Base-by-base conservation (phyloP, 2,113 vertebrate species). In the Upupa epops region DNA sequence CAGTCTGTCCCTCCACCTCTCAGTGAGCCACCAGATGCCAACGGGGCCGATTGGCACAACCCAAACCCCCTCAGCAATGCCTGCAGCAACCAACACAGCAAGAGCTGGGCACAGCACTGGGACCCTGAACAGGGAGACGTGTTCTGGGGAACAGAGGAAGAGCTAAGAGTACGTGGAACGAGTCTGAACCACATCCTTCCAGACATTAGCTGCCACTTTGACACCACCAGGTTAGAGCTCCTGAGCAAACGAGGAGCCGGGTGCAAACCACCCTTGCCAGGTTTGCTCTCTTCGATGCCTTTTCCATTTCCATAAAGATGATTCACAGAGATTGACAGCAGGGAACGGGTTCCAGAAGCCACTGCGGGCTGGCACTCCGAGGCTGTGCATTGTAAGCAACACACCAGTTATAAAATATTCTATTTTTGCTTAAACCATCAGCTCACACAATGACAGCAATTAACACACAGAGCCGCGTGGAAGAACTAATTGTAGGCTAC, bases 371-470 rank as follows among this genome's bases (percentile, higher is more conserved):
- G 83, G 86, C 93, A 92, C 93, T 95, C 81, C 65, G 9, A 83
- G 71, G 9, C 71, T 90, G 31, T 58, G 81, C 86, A 75, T 37
- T 88, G 81, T 81, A 95, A 96, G 93, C 94, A 96, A 92, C 64
- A 31, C 46, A 83, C 45, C 76, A 81, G 17, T 90, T 89, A 94
- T 21, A 92, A 93, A 66, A 88, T 37, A 29, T 74, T 72, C 94
- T 93, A 95, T 94, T 94, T 96, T 94, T 94, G 81, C 94, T 92
- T 69, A 90, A 94, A 55, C 89, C 93, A 91, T 94, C 92, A 95
- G 78, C 49, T 96, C 86, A 49, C 93, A 94, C 95, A 93, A 86
- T 94, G 91, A 93, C 89, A 96, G 96, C 88, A 96, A 96, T 96
- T 94, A 96, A 91, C 90, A 93, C 86, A 77, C 59, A 90, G 86